Evolutionary conservation across 2,888 invertebrate species (phyloP).

Genomic region (Helleia helle): DNA sequence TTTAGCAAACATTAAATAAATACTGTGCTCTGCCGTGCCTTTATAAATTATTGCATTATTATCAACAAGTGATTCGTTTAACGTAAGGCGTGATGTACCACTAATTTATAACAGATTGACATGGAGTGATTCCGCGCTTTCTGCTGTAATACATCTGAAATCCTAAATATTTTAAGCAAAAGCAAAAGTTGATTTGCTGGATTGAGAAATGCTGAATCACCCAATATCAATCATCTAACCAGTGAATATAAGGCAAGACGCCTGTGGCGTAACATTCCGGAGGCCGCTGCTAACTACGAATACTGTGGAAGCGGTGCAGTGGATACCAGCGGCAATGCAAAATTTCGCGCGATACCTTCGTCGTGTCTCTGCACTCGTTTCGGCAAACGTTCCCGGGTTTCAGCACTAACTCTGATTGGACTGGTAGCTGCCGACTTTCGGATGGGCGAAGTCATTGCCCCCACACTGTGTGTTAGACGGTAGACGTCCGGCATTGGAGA

Average conservation of each 20-base stretch:
- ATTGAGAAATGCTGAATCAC: neutral
- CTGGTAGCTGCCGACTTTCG: constrained; percentile 38
- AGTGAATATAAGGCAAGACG: neutral
- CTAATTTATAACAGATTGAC: neutral
- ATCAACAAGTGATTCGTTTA: constrained; percentile 4
- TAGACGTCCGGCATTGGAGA: constrained; percentile 33
- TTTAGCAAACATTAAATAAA: constrained; percentile 12
- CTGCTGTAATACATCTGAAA: neutral
- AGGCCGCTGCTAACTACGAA: constrained; percentile 47
- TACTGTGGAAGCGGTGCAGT: constrained; percentile 46
- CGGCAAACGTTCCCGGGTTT: constrained; percentile 11
- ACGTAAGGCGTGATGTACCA: neutral
- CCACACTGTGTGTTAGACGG: constrained; percentile 22
- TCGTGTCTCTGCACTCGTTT: constrained; percentile 19
- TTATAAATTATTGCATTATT: constrained; percentile 5
- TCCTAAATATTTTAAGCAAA: too few relatives aligned
- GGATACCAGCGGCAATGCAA: constrained; percentile 36
- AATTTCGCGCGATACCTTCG: constrained; percentile 31
- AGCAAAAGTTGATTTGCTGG: too few relatives aligned
- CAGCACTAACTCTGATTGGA: constrained; percentile 28
- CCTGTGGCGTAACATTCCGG: constrained; percentile 4
- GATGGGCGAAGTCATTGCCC: constrained; percentile 32
- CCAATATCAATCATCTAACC: neutral
- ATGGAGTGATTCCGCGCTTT: neutral
- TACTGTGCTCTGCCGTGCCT: constrained; percentile 6